Evolutionary conservation across 1,140 invertebrate genomes (phyloP).

Genomic region (Aphidius gifuensis): DNA sequence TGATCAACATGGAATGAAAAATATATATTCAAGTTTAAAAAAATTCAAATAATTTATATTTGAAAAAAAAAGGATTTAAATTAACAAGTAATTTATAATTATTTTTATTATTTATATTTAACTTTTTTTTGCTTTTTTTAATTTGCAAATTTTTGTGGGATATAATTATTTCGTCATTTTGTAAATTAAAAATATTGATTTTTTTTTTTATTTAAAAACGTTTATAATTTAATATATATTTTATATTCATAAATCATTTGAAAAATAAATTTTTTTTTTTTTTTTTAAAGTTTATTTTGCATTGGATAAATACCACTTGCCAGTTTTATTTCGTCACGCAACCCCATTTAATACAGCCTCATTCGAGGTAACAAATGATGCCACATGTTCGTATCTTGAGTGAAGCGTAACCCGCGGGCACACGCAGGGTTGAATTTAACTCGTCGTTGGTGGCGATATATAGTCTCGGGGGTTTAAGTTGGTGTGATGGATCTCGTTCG

Average conservation of each 20-base stretch:
- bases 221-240: no score
- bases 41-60: neutral
- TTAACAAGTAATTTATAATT: neutral
- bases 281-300: neutral
- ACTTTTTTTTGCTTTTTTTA: neutral
- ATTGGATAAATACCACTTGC: constrained; percentile 13
- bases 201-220: no score
- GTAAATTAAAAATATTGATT: no score
- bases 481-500: constrained; percentile 14
- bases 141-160: no score
- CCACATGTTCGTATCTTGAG: constrained; percentile 55
- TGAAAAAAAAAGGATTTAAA: neutral
- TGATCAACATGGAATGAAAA: constrained; percentile 17
- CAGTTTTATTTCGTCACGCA: constrained; percentile 9
- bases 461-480: no score
- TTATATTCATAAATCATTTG: no score
- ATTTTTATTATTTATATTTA: neutral
- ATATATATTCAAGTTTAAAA: constrained; percentile 6
- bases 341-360: constrained; percentile 14
- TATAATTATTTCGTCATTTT: no score
- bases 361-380: constrained; percentile 49
- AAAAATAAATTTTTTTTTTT: neutral
- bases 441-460: neutral
- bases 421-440: constrained; percentile 20
- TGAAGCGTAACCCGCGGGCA: constrained; percentile 28